phyloP scores from a whole-genome alignment of 2,888 invertebrate species.

The Scrobipalpa atriplicella region DNA sequence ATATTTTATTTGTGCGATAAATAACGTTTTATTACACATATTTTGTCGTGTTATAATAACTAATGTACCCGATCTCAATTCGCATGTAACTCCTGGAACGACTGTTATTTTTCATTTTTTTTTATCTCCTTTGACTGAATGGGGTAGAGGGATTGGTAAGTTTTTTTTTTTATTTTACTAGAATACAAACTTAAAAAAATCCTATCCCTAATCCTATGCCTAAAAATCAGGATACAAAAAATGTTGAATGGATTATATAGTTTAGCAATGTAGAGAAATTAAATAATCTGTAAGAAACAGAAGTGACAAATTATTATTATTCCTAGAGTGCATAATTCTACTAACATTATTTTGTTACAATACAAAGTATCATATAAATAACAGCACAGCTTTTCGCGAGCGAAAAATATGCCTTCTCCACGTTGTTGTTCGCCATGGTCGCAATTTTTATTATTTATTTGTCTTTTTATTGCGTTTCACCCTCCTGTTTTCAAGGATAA shows the following conservation, averaged over 20 bases:
- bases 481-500: conserved; percentile 51
- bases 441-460: conserved; percentile 69
- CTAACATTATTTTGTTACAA: not conserved
- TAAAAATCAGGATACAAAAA: too few relatives aligned
- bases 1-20: conserved; percentile 83
- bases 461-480: conserved; percentile 64
- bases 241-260: too few relatives aligned
- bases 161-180: too few relatives aligned
- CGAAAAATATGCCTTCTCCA: conserved; percentile 4
- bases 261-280: too few relatives aligned
- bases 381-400: not conserved
- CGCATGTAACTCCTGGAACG: conserved; percentile 78
- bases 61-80: conserved; percentile 82
- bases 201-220: not conserved
- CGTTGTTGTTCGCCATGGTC: not conserved
- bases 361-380: not conserved
- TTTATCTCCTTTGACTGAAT: not conserved
- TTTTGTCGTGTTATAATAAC: conserved; percentile 84
- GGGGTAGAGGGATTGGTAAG: too few relatives aligned
- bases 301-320: not conserved
- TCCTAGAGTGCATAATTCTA: not conserved
- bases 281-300: too few relatives aligned
- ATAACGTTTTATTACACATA: conserved; percentile 83
- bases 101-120: conserved; percentile 41
- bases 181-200: too few relatives aligned